Base-by-base conservation (phyloP, 2,113 vertebrate genomes). In the Pongo abelii region DNA sequence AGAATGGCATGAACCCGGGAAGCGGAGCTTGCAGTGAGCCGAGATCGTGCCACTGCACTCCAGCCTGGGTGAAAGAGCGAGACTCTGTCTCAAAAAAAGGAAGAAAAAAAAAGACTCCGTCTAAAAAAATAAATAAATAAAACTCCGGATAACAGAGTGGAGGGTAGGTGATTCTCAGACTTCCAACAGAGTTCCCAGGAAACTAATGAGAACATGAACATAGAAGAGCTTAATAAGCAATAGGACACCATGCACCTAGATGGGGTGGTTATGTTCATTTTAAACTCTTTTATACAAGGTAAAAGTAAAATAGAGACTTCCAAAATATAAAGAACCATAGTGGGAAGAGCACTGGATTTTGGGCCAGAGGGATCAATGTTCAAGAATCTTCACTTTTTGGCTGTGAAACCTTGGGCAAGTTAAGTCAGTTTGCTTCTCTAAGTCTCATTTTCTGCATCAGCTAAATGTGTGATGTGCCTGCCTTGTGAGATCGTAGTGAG, bases 281-380 rank as follows among this genome's bases (percentile, higher is more conserved):
- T 27, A 72, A 91, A 57, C 12, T 40, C 79, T 81, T 69, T 50
- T 13, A 22, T 52, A 43, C 7, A 17, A 3, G 40, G 30, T 38
- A 52, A 81, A 78, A 69, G 57, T 70, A 48, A 90, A 69, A 67
- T 40, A 50, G 89, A 90, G 64, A n/a, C 25, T 35, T 86, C 30
- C 61, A 6, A 16, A 35, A 52, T 48, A 2, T 74, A 22, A 75
- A 81, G 14, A 59, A 20, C 35, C 40, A 35, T 0, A 8, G 7
- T 12, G 2, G 57, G 3, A 75, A 67, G 77, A 69, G 8, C 25
- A 46, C n/a, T 40, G 74, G 52, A 32, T 52, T 74, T 78, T 32
- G 88, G 75, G 48, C 32, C 57, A 81, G 55, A 32, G 72, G n/a
- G n/a, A 30, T 6, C 27, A 27, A 30, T 8, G 17, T 50, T 86